Evolutionary conservation across 2,797 vertebrate species (phyloP).

Genomic region (Novumbra hubbsi): DNA sequence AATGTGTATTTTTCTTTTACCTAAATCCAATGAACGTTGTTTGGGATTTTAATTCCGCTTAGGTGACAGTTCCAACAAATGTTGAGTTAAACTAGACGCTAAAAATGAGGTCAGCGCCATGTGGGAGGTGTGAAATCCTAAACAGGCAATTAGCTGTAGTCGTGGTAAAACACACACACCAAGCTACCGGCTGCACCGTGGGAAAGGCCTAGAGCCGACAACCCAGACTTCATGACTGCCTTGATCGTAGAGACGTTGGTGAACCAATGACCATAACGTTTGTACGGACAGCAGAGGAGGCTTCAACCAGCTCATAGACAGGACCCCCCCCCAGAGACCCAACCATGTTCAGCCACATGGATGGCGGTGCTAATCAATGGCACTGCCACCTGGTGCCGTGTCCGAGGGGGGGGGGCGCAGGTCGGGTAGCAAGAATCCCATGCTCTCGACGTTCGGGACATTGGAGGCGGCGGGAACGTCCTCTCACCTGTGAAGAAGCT

Average conservation of each 20-base stretch:
- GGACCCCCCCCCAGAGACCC: too few species aligned
- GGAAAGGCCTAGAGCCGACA: neutral
- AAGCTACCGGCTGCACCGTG: neutral
- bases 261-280: too few species aligned
- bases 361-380: neutral
- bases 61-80: too few species aligned
- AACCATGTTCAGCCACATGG: neutral
- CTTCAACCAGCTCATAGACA: too few species aligned
- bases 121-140: neutral
- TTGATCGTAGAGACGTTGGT: neutral
- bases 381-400: neutral
- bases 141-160: neutral
- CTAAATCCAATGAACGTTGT: too few species aligned
- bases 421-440: neutral
- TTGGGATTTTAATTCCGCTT: too few species aligned
- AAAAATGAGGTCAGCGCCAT: too few species aligned
- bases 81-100: too few species aligned
- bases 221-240: neutral
- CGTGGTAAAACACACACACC: neutral
- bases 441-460: neutral
- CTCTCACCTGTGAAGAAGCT: conserved; percentile 93
- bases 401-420: neutral
- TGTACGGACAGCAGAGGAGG: too few species aligned
- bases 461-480: neutral
- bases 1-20: too few species aligned